These are phyloP conservation scores for Odontophorus gujanensis DNA, from an alignment of 2,113 vertebrate species.

Conservation along the genomic window DNA sequence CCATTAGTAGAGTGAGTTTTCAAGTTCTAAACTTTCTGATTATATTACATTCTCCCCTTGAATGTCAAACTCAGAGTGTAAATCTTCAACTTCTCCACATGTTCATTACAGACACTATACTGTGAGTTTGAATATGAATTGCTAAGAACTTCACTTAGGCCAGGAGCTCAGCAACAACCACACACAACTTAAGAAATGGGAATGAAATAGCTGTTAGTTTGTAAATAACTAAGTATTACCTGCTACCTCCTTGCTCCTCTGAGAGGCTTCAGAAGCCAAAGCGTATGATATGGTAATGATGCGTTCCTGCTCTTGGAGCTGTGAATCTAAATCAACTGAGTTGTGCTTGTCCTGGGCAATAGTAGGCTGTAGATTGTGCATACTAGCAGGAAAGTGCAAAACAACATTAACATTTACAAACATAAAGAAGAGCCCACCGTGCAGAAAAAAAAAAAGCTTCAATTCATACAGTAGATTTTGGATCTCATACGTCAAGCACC, in stretches of 20 bases:
- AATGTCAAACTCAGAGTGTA: background rate
- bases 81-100: background rate
- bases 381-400: conserved; percentile 75
- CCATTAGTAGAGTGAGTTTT: background rate
- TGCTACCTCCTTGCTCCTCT: conserved; percentile 96
- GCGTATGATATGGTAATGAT: conserved; percentile 98
- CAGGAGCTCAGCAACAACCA: conserved; percentile 21
- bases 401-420: conserved; percentile 52
- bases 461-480: background rate
- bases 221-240: conserved; percentile 83
- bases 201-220: conserved; percentile 52
- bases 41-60: background rate
- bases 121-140: background rate
- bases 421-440: background rate
- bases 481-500: background rate
- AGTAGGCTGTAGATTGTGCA: conserved; percentile 86
- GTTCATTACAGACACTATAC: background rate
- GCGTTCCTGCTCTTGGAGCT: conserved; percentile 93
- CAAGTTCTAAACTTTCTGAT: background rate
- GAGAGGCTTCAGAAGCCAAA: conserved; percentile 95
- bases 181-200: background rate
- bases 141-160: background rate
- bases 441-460: background rate
- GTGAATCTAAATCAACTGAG: conserved; percentile 83
- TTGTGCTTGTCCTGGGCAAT: conserved; percentile 82